Evolutionary conservation across 1,140 invertebrate species (phyloP).

Genomic region (Gyrodactylus salaris): DNA sequence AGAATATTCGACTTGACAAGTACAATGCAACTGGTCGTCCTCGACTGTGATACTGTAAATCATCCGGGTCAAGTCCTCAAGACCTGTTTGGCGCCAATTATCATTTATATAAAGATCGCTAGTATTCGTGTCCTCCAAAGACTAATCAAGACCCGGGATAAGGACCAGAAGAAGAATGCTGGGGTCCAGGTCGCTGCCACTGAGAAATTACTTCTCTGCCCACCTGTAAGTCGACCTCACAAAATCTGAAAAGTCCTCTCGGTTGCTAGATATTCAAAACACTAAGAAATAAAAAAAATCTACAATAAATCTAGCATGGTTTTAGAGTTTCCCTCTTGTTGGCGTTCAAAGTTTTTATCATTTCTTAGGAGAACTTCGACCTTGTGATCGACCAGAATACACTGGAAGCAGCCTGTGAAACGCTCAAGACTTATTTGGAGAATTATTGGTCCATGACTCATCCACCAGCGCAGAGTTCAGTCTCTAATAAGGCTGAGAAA

Average conservation of each 20-base stretch:
- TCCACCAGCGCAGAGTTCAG: conserved; percentile 24
- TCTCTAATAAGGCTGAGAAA: background rate
- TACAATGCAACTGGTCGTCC: conserved; percentile 64
- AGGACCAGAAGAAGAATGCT: conserved; percentile 66
- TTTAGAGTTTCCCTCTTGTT: too few species aligned
- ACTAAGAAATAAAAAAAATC: too few species aligned
- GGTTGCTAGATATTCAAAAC: too few species aligned
- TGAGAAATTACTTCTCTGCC: conserved; percentile 39
- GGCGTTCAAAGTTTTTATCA: background rate
- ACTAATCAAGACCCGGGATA: conserved; percentile 88
- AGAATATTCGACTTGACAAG: conserved; percentile 90
- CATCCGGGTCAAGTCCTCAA: conserved; percentile 95
- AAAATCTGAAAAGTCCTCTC: too few species aligned
- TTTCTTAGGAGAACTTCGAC: conserved; percentile 41
- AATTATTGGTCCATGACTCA: conserved; percentile 87
- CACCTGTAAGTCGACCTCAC: conserved; percentile 1
- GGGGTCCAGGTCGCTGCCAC: conserved; percentile 97
- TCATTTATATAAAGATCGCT: conserved; percentile 94
- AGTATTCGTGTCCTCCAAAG: conserved; percentile 92
- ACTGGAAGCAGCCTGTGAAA: conserved; percentile 79
- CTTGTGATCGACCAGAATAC: conserved; percentile 93
- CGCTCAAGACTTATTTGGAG: conserved; percentile 84
- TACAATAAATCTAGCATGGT: too few species aligned
- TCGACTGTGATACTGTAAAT: conserved; percentile 99
- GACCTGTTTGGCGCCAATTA: conserved; percentile 82